Conservation (phyloP, 2,888 invertebrate species). For the Kuschelorhynchus macadamiae region DNA sequence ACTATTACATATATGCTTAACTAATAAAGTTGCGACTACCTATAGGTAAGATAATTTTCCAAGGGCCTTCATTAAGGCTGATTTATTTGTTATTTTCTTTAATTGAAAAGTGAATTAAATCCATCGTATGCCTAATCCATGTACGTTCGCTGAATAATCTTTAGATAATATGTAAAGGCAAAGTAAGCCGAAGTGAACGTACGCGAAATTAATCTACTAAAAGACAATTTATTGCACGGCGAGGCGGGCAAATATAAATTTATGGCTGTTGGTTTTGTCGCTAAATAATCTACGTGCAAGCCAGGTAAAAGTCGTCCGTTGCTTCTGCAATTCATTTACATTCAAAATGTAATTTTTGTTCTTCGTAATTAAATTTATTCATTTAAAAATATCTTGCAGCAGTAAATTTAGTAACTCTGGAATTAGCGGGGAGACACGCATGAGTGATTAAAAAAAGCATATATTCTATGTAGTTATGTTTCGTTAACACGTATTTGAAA, state of each 20-base stretch:
- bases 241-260: slow-evolving; percentile 49
- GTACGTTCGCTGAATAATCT: slow-evolving; percentile 46
- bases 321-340: slow-evolving; percentile 34
- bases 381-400: too few relatives aligned
- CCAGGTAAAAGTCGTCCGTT: slow-evolving; percentile 35
- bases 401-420: too few relatives aligned
- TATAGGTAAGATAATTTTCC: background rate
- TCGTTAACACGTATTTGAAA: too few relatives aligned
- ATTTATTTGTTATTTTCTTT: slow-evolving; percentile 47
- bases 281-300: slow-evolving; percentile 42
- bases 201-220: slow-evolving; percentile 47
- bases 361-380: too few relatives aligned
- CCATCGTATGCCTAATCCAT: slow-evolving; percentile 33
- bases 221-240: slow-evolving; percentile 47
- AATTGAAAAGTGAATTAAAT: slow-evolving; percentile 48
- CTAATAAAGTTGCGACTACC: too few relatives aligned
- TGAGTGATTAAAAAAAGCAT: too few relatives aligned
- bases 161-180: slow-evolving; percentile 44
- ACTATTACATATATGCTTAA: too few relatives aligned
- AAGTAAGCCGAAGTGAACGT: slow-evolving; percentile 41
- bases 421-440: too few relatives aligned
- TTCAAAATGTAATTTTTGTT: too few relatives aligned
- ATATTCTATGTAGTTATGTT: too few relatives aligned
- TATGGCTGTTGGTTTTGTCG: slow-evolving; percentile 47
- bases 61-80: slow-evolving; percentile 6